These are phyloP conservation scores for Pterophyllum scalare DNA, from an alignment of 2,113 vertebrate genomes.

Conservation along the genomic window DNA sequence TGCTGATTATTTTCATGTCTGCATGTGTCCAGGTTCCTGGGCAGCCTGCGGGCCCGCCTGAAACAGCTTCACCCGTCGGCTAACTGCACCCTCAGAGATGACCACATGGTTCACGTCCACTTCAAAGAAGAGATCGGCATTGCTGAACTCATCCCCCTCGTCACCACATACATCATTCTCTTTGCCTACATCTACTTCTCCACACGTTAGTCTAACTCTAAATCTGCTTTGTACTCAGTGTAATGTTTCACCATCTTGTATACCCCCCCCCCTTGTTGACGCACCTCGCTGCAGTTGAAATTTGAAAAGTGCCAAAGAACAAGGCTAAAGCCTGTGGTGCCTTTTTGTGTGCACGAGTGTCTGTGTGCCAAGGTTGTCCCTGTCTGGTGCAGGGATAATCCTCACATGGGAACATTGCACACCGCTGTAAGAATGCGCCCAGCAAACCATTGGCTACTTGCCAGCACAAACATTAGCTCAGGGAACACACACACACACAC, in stretches of 20 bases:
- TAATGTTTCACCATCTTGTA: background rate
- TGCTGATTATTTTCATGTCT: background rate
- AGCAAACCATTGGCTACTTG: background rate
- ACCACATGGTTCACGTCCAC: constrained; percentile 93
- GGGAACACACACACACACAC: background rate
- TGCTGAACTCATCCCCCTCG: constrained; percentile 94
- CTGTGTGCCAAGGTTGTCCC: constrained; percentile 55
- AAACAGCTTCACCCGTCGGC: constrained; percentile 91
- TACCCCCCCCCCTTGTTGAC: background rate
- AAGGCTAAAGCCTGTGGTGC: background rate
- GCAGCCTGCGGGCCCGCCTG: constrained; percentile 90
- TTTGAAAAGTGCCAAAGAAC: constrained; percentile 4
- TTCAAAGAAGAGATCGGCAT: constrained; percentile 98
- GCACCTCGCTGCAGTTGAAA: background rate
- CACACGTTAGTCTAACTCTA: constrained; percentile 85
- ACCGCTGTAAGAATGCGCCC: constrained; percentile 37
- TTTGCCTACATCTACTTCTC: constrained; percentile 99
- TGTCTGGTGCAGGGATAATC: constrained; percentile 68
- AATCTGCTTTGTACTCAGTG: background rate
- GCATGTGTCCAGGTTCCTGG: constrained; percentile 85
- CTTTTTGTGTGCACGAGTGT: constrained; percentile 22
- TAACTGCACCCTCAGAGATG: constrained; percentile 92
- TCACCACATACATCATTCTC: constrained; percentile 98
- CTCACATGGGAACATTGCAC: constrained; percentile 51
- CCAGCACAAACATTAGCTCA: constrained; percentile 43